Base-by-base conservation (phyloP, 2,797 vertebrate species). In the Hafferia zeledoni region DNA sequence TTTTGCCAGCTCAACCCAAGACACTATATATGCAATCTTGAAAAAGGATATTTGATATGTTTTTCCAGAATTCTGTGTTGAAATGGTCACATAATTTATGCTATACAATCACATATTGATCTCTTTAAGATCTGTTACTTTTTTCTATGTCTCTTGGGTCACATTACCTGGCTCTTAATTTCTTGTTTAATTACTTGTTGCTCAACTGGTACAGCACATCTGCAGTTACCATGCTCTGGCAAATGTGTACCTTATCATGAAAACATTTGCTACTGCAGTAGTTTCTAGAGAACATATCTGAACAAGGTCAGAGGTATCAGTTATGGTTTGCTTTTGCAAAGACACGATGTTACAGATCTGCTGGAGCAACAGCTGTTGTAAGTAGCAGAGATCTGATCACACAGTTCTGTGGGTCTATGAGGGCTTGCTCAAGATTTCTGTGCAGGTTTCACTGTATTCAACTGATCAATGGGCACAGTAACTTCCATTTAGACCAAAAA, bases 81-180 rank as follows among this genome's bases (percentile, higher is more conserved):
- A 80, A 93, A 90, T 10, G 5, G 3, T 12, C 35, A 23, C 0
- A 0, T 11, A 16, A 2, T 68, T 90, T 72, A 49, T 46, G 13
- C 5, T 57, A 53, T 18, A 28, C 18, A 76, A 33, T 27, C 33
- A 68, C 8, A 17, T 33, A 31, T 14, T 31, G 20, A 30, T 35
- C 8, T 69, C 17, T 53, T 60, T 65, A 65, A 69, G 8, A 69
- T 43, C 11, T 57, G 8, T 41, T 53, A 12, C 20, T 69, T 79
- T 57, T 64, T 41, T 69, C 17, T 92, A 0, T 59, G 53, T n/a
- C 18, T 43, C n/a, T 70, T 0, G 0, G 15, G 12, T 52, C 11
- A 35, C 4, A 4, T n/a, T 80, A 20, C 9, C 37, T 63, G 47
- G 11, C 41, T 39, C 11, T 52, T 37, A 39, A 3, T 41, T 70